Base-by-base conservation (phyloP, 2,888 invertebrate genomes). In the Drosophila paramelanica region DNA sequence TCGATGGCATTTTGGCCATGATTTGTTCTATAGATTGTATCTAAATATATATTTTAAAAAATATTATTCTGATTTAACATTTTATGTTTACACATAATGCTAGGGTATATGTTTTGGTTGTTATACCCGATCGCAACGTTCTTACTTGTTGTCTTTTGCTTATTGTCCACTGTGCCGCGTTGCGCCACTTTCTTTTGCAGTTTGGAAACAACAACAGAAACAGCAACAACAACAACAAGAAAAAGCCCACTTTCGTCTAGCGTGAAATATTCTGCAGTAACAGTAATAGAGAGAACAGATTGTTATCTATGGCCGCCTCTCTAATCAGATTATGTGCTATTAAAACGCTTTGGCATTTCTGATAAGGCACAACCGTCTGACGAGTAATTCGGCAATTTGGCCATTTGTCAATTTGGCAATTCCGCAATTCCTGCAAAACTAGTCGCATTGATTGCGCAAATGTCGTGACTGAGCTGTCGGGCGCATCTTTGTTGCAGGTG, bases 401-500 rank as follows among this genome's bases (percentile, higher is more conserved):
- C 49, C 23, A 36, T 50, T 27, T 7, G 3, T 3, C 23, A 23
- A 23, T 23, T 23, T 23, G 23, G 17, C 14, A 5, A 46, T n/a
- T 13, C 11, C 11, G 20, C 49, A 49, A 39, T 38, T 10, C n/a
- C 52, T 36, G 3, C 4, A 20, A 41, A 11, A 13, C 58, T 13
- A 42, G 23, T 14, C 36, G 17, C 31, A 45, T 49, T 57, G 72
- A 74, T 80, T 81, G 85, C 82, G 85, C 79, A 80, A 81, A 81
- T 79, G 67, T 80, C 80, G 80, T 81, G 85, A 79, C 76, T 66
- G 60, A 8, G 55, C 14, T 67, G 70, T 61, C 60, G 67, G 67
- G 71, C 45, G 78, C 83, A 71, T 60, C 70, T 59, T 47, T 56
- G 57, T 20, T 46, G 57, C 79, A 81, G 81, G 72, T 78, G 67